Conservation (phyloP, 1,140 invertebrate species). For the Teleogryllus occipitalis region DNA sequence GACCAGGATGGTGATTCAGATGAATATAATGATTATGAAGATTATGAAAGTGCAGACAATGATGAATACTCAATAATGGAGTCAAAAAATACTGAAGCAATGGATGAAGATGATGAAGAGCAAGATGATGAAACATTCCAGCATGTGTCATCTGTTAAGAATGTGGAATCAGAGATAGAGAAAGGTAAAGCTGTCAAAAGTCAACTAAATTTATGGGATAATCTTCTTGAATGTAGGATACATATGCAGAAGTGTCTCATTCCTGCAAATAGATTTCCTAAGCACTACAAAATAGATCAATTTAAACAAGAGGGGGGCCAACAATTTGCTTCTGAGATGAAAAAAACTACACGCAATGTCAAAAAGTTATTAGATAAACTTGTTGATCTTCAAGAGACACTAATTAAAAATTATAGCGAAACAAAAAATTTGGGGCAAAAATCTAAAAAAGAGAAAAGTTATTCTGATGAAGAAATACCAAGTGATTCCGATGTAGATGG, state of each 20-base stretch:
- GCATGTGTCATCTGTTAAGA: slow-evolving; percentile 42
- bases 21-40: slow-evolving; percentile 28
- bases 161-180: slow-evolving; percentile 54
- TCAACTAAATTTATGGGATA: slow-evolving; percentile 74
- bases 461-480: slow-evolving; percentile 34
- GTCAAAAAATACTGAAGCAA: slow-evolving; percentile 17
- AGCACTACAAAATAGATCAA: slow-evolving; percentile 43
- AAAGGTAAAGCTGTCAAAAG: slow-evolving; percentile 69
- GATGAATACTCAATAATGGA: slow-evolving; percentile 30
- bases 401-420: slow-evolving; percentile 39
- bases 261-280: slow-evolving; percentile 67
- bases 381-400: slow-evolving; percentile 43
- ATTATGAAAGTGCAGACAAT: slow-evolving; percentile 30
- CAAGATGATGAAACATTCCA: slow-evolving; percentile 37
- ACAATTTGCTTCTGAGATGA: slow-evolving; percentile 44
- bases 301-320: slow-evolving; percentile 38
- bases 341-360: slow-evolving; percentile 45
- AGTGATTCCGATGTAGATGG: slow-evolving; percentile 42
- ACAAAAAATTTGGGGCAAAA: slow-evolving; percentile 42
- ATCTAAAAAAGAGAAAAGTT: slow-evolving; percentile 22
- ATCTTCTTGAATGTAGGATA: slow-evolving; percentile 71
- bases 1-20: slow-evolving; percentile 26
- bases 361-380: slow-evolving; percentile 55
- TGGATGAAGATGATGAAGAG: slow-evolving; percentile 18
- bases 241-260: slow-evolving; percentile 71